Evolutionary conservation across 2,888 invertebrate species (phyloP).

Genomic region (Andrena haemorrhoa): DNA sequence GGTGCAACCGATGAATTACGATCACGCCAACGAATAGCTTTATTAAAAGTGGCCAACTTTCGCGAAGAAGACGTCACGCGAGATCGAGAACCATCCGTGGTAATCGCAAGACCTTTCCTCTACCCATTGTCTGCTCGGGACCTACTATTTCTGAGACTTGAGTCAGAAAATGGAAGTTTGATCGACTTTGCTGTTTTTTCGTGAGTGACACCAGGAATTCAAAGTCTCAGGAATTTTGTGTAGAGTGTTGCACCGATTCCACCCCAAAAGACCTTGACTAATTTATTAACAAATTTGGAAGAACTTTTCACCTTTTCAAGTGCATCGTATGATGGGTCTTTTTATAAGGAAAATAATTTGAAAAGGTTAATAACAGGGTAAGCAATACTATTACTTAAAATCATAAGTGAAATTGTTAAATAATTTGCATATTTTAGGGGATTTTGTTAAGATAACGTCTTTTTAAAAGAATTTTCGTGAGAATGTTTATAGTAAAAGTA

Average conservation of each 20-base stretch:
- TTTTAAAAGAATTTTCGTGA: too few species aligned
- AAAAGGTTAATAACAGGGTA: too few species aligned
- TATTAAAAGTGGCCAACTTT: constrained; percentile 47
- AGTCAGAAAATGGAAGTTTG: neutral
- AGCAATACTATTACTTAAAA: too few species aligned
- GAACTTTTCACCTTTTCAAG: neutral
- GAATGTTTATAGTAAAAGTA: too few species aligned
- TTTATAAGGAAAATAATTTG: neutral
- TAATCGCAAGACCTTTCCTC: constrained; percentile 32
- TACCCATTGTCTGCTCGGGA: neutral
- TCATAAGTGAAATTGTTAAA: too few species aligned
- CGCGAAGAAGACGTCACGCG: constrained; percentile 18
- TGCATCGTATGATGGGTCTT: neutral
- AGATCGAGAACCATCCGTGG: constrained; percentile 24
- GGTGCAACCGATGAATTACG: constrained; percentile 59
- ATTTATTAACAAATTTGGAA: too few species aligned
- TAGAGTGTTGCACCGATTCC: neutral
- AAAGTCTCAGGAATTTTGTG: neutral
- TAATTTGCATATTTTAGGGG: too few species aligned
- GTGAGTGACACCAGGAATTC: neutral
- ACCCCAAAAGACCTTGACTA: too few species aligned
- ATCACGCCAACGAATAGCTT: constrained; percentile 54
- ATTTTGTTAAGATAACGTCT: too few species aligned
- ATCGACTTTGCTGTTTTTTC: neutral
- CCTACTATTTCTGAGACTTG: neutral